Evolutionary conservation across 2,888 invertebrate genomes (phyloP).

Genomic region (Esperia sulphurella): DNA sequence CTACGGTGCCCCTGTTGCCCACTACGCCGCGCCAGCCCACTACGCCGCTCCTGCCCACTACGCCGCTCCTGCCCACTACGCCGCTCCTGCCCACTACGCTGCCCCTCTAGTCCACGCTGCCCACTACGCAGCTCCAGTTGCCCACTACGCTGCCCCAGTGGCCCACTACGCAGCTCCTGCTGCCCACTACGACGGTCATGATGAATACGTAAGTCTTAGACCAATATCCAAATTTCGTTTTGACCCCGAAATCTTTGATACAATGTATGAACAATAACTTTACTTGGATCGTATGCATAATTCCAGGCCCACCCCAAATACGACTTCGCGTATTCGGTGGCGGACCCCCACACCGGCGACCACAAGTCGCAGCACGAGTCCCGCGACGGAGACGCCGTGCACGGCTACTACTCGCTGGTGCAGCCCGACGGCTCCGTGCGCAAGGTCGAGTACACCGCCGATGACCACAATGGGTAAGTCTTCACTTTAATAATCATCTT

Average conservation of each 20-base stretch:
- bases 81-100: conserved; percentile 14
- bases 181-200: conserved; percentile 41
- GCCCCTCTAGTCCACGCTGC: conserved; percentile 20
- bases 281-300: background rate
- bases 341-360: conserved; percentile 78
- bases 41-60: conserved; percentile 24
- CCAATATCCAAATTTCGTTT: too few relatives aligned
- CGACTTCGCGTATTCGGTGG: conserved; percentile 73
- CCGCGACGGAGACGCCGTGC: conserved; percentile 75
- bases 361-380: conserved; percentile 76
- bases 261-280: too few relatives aligned
- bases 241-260: too few relatives aligned
- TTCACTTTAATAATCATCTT: too few relatives aligned
- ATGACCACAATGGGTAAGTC: conserved; percentile 54
- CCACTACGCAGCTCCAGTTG: conserved; percentile 31
- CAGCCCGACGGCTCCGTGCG: conserved; percentile 76
- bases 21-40: conserved; percentile 15
- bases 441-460: conserved; percentile 74
- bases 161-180: conserved; percentile 26
- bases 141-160: conserved; percentile 25
- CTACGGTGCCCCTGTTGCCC: conserved; percentile 34
- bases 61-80: conserved; percentile 27
- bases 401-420: conserved; percentile 79
- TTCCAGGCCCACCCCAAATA: conserved; percentile 58
- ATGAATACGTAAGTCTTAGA: conserved; percentile 34